phyloP scores from a whole-genome alignment of 1,140 invertebrate species.

The Cydia splendana region DNA sequence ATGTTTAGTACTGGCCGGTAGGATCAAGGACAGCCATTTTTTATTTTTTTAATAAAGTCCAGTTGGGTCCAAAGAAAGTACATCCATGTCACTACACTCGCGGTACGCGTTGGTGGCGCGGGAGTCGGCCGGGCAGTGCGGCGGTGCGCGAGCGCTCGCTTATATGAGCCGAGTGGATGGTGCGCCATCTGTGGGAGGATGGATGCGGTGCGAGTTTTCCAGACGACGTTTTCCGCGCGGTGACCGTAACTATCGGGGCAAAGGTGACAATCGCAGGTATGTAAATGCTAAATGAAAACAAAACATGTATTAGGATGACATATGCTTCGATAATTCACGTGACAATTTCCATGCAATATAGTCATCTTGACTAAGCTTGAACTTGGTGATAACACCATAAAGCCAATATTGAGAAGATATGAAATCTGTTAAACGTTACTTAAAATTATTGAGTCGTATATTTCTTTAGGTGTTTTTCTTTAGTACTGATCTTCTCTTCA shows the following conservation, averaged over 20 bases:
- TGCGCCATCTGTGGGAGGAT: conserved; percentile 68
- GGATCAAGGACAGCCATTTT: conserved; percentile 61
- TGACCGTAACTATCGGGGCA: neutral
- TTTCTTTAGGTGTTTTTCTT: no score
- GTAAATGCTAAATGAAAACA: no score
- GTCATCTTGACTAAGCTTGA: no score
- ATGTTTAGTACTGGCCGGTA: conserved; percentile 70
- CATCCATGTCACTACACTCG: conserved; percentile 61
- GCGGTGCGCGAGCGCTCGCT: conserved; percentile 51
- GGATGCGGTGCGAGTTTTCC: conserved; percentile 62
- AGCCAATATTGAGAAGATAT: no score
- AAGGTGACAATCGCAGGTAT: no score
- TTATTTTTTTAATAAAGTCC: conserved; percentile 70
- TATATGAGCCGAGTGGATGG: conserved; percentile 64
- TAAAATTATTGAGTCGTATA: no score
- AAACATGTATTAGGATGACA: no score
- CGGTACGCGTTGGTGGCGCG: conserved; percentile 55
- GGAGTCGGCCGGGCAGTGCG: conserved; percentile 59
- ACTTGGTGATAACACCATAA: no score
- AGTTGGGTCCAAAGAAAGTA: conserved; percentile 71
- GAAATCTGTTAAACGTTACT: no score
- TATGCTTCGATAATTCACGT: no score
- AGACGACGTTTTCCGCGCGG: conserved; percentile 33
- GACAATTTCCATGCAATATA: no score
- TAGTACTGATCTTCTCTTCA: no score